Base-by-base conservation (phyloP, 2,888 invertebrate species). In the Tipula unca region DNA sequence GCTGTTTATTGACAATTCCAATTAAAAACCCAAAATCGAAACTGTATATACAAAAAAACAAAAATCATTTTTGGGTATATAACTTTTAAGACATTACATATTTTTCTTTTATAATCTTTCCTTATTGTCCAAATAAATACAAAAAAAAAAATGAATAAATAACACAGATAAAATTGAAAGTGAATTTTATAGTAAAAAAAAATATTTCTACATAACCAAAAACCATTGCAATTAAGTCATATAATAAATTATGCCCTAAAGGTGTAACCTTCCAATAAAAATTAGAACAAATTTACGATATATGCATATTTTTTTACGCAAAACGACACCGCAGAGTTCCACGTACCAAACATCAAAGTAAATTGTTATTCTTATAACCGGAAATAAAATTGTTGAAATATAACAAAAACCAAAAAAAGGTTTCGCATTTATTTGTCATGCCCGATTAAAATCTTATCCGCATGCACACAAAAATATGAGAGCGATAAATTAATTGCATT, bases 51-150 rank as follows among this genome's bases (percentile, higher is more conserved):
- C 6, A 25, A 69, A 69, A 69, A 25, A 69, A 25, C 20, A 8
- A 69, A 69, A 69, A 25, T 69, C 69, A 69, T 69, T 69, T 69
- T 69, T 69, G 20, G 69, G 69, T 69, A 69, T 69, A 69, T 69
- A 69, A 25, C 69, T 69, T 69, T 69, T 69, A 69, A 69, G 69
- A 69, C 69, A 69, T 69, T 69, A 69, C 69, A 69, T 69, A 69
- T 69, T 69, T 69, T 69, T 69, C 69, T 69, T 69, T 69, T 69
- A 69, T 69, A 69, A 69, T 69, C 69, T 69, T 69, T 69, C 69
- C 69, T 69, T 69, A 69, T 69, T 69, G 69, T 69, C 69, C 69
- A 69, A 69, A 69, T 69, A 69, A 69, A 69, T 25, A 25, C 25
- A 69, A 20, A 20, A 69, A 69, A 1, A 69, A 69, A 69, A 17